Evolutionary conservation across 2,888 invertebrate species (phyloP).

Genomic region (Sesamia inferens): DNA sequence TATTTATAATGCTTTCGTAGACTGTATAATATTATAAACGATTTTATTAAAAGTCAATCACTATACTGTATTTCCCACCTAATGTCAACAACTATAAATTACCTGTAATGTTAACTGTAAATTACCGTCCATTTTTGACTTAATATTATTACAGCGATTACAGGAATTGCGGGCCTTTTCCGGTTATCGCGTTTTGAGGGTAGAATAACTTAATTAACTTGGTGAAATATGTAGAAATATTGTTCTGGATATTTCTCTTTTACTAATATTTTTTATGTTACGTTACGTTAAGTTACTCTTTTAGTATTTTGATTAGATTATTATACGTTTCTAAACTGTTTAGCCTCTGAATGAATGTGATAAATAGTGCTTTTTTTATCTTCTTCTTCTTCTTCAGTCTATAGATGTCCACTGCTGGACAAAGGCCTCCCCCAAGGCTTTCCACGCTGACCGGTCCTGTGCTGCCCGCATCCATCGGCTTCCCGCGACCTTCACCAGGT

Average conservation of each 20-base stretch:
- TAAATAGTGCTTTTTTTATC: background rate
- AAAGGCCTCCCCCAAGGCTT: no score
- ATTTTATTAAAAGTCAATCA: background rate
- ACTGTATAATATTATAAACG: no score
- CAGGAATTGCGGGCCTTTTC: slow-evolving; percentile 42
- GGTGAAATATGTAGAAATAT: background rate
- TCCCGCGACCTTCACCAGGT: no score
- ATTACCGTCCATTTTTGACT: slow-evolving; percentile 34
- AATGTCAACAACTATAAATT: slow-evolving; percentile 9
- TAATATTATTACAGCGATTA: slow-evolving; percentile 48
- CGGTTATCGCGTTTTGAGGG: slow-evolving; percentile 46
- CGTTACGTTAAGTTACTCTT: background rate
- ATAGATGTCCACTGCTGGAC: no score
- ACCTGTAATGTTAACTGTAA: slow-evolving; percentile 5
- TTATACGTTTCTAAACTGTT: background rate
- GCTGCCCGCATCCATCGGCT: no score
- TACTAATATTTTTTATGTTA: background rate
- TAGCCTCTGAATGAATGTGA: background rate
- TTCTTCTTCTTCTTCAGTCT: no score
- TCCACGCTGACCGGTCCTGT: no score
- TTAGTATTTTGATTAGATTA: background rate
- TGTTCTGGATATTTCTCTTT: background rate
- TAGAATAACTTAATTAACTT: slow-evolving; percentile 45
- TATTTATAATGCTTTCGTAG: no score
- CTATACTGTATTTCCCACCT: background rate